Evolutionary conservation across 1,140 invertebrate genomes (phyloP).

Genomic region (Lordiphosa collinella): DNA sequence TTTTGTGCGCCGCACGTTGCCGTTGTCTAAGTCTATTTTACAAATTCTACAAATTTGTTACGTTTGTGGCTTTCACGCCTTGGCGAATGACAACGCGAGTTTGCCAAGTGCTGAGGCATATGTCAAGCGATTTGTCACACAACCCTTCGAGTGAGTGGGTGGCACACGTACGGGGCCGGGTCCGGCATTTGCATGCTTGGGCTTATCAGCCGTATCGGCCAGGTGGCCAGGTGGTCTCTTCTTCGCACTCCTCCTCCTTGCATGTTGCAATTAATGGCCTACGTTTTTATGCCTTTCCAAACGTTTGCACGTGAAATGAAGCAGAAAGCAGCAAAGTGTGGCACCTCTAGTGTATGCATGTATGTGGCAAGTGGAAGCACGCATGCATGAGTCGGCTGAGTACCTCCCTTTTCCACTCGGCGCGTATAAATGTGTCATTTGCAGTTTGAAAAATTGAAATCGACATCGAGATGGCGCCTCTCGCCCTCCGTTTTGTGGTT

Average conservation of each 20-base stretch:
- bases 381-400: constrained; percentile 17
- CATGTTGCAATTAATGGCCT: constrained; percentile 61
- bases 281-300: constrained; percentile 66
- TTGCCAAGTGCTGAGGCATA: too few relatives aligned
- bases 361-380: constrained; percentile 20
- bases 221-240: constrained; percentile 1
- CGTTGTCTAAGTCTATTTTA: constrained; percentile 65
- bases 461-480: constrained; percentile 23
- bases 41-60: constrained; percentile 73
- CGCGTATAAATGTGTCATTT: constrained; percentile 43
- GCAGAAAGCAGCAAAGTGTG: constrained; percentile 62
- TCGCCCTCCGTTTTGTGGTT: constrained; percentile 8
- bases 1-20: background rate
- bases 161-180: constrained; percentile 2
- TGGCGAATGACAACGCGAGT: constrained; percentile 46
- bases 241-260: constrained; percentile 5
- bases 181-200: constrained; percentile 45
- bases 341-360: constrained; percentile 1
- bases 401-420: background rate
- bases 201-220: constrained; percentile 31
- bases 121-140: constrained; percentile 13
- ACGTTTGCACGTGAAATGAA: constrained; percentile 69
- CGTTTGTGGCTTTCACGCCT: constrained; percentile 72
- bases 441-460: constrained; percentile 51
- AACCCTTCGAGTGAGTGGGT: too few relatives aligned